Conservation (phyloP, 2,113 vertebrate species). For the Psittacula cyanocephala region DNA sequence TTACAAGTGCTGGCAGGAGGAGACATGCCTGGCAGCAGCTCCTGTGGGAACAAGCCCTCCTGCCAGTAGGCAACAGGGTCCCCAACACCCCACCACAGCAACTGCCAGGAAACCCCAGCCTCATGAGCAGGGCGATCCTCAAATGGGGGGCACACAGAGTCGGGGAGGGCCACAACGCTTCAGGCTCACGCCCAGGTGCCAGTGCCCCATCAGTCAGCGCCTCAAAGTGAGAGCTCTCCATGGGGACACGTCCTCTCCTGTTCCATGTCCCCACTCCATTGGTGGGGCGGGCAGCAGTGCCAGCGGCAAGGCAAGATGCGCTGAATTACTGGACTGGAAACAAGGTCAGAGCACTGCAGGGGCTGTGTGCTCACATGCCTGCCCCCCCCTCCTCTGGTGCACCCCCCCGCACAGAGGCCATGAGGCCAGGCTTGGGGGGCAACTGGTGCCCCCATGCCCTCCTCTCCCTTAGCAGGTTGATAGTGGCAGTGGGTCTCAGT, state of each 20-base stretch:
- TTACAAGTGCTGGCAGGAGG: not conserved
- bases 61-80: not conserved
- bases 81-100: fast-evolving
- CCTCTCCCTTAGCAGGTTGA: not conserved
- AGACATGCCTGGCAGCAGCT: not conserved
- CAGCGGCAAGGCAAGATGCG: not conserved
- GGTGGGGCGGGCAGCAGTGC: not conserved
- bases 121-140: not conserved
- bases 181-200: not conserved
- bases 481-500: not conserved
- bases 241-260: not conserved
- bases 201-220: not conserved
- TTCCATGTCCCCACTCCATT: not conserved
- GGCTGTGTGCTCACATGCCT: not conserved
- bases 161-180: not conserved
- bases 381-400: not conserved
- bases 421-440: not conserved
- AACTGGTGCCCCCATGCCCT: not conserved
- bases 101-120: not conserved
- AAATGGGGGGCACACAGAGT: too few relatives aligned
- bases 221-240: not conserved
- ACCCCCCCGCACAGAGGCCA: fast-evolving
- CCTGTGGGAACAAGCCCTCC: not conserved
- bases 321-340: constrained; percentile 8
- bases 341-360: constrained; percentile 7